Conservation (phyloP, 2,888 invertebrate species). For the Sisyra terminalis region DNA sequence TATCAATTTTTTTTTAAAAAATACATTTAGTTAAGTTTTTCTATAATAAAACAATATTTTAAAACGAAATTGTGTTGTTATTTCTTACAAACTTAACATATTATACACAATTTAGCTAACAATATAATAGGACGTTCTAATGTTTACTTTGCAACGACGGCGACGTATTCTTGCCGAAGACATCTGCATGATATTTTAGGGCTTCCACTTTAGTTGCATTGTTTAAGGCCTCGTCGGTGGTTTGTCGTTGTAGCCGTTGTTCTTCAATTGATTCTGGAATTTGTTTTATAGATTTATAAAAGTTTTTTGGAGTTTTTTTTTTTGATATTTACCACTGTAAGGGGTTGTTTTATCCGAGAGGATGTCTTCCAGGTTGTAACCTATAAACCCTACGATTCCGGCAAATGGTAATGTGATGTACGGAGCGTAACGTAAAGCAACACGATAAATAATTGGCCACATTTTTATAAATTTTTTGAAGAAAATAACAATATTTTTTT, state of each 20-base stretch:
- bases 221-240: slow-evolving; percentile 36
- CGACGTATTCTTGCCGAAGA: slow-evolving; percentile 45
- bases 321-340: slow-evolving; percentile 34
- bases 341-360: slow-evolving; percentile 63
- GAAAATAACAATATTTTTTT: too few species aligned
- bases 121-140: too few species aligned
- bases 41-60: too few species aligned
- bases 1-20: too few species aligned
- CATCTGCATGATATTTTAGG: slow-evolving; percentile 47
- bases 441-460: slow-evolving; percentile 54
- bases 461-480: slow-evolving; percentile 28
- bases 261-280: slow-evolving; percentile 51
- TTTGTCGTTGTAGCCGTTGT: slow-evolving; percentile 48
- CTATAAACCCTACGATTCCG: slow-evolving; percentile 64
- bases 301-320: slow-evolving; percentile 21
- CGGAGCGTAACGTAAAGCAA: slow-evolving; percentile 57
- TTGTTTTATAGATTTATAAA: neutral
- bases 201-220: slow-evolving; percentile 47
- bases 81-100: too few species aligned
- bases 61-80: too few species aligned
- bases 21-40: too few species aligned
- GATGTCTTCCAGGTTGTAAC: slow-evolving; percentile 67
- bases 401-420: slow-evolving; percentile 71
- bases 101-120: too few species aligned
- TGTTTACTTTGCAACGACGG: slow-evolving; percentile 36